Base-by-base conservation (phyloP, 2,113 vertebrate species). In the Myiozetetes cayanensis region DNA sequence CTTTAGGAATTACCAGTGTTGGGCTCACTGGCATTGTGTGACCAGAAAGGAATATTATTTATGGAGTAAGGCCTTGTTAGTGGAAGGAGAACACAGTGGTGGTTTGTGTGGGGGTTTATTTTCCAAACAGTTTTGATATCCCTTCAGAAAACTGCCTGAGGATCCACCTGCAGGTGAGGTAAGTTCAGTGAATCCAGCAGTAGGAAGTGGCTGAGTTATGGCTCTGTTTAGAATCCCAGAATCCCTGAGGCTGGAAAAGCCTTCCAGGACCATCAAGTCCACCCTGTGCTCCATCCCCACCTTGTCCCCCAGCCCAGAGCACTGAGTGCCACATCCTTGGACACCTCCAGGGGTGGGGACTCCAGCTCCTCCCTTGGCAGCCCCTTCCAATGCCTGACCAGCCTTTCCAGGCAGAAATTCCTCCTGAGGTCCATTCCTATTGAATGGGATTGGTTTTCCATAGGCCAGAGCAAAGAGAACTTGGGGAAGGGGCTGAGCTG, bases 311-410 rank as follows among this genome's bases (percentile, higher is more conserved):
- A 56, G 50, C 43, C 49, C 68, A 59, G 50, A 30, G 61, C 52
- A 0, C 61, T 59, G 5, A 28, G 44, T 44, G 52, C 43, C 35
- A 37, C 0, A 0, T 56, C 50, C 50, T 22, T 5, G 8, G 35
- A 0, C 37, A 19, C 27, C 12, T 74, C 8, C 37, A 66, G 61
- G 44, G 33, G 2, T 81, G 61, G 39, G 20, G 0, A 21, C 19
- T 39, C 37, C 30, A 68, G 11, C 14, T 30, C 28, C 39, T 47
- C 39, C 62, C 46, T 75, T 53, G 35, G 28, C 46, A 75, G 6
- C 70, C 16, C 33, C 39, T 59, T 0, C 46, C 53, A 68, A 0
- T 1, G 28, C 53, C 58, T 67, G 33, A 21, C 0, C 19, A 6
- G 16, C 30, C n/a, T 68, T 89, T 76, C 30, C 55, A 55, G 10